Evolutionary conservation across 2,888 invertebrate genomes (phyloP).

Genomic region (Archips xylosteana): DNA sequence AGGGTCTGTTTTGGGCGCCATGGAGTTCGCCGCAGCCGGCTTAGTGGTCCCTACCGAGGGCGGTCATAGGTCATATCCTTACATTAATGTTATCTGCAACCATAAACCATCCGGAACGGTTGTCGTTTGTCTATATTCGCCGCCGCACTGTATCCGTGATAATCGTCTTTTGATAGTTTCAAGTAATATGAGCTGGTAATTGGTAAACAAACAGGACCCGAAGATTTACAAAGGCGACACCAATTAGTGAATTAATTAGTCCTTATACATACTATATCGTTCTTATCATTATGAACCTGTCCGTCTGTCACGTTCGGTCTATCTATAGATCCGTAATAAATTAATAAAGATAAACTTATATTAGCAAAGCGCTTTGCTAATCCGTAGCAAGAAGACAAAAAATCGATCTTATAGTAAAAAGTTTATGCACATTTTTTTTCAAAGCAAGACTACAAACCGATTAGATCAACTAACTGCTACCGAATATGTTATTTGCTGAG

Average conservation of each 20-base stretch:
- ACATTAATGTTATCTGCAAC: constrained; percentile 65
- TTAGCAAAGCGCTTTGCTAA: too few species aligned
- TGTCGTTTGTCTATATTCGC: constrained; percentile 42
- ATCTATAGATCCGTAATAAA: neutral
- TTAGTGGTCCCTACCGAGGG: constrained; percentile 42
- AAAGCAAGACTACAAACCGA: neutral
- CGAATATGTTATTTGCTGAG: neutral
- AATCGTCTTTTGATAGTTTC: constrained; percentile 31
- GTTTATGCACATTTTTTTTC: neutral
- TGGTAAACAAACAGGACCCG: neutral
- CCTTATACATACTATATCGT: neutral
- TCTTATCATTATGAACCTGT: neutral
- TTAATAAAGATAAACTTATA: too few species aligned
- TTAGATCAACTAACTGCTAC: neutral
- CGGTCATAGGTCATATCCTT: constrained; percentile 64
- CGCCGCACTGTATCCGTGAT: constrained; percentile 25
- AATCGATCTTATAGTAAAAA: too few species aligned
- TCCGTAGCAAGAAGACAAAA: too few species aligned
- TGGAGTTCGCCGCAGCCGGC: neutral
- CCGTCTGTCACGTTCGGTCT: neutral
- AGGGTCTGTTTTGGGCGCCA: constrained; percentile 18
- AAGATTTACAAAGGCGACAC: neutral
- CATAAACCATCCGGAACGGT: constrained; percentile 57
- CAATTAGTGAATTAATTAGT: neutral
- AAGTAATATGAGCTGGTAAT: constrained; percentile 9